Percentiles rank a stretch among this genome's conserved stretches.
phyloP scores from a whole-genome alignment of 2,797 vertebrate species.

The Prunella strophiata region DNA sequence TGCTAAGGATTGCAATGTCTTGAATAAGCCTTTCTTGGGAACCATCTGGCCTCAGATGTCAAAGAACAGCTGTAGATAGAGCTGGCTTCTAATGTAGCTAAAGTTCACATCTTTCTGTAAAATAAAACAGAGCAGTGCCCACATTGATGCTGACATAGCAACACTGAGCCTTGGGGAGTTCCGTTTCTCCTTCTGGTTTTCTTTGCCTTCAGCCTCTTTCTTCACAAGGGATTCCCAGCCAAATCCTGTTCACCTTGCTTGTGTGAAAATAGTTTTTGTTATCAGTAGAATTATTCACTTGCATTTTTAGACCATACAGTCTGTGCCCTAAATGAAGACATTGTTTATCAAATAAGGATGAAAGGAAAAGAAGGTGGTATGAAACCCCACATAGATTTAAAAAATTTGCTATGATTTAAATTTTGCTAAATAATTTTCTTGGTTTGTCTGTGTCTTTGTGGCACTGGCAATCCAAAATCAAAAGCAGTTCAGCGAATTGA shows the following conservation, averaged over 20 bases:
- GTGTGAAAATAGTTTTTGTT: neutral
- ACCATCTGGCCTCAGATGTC: slow-evolving; percentile 53
- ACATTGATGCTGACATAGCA: neutral
- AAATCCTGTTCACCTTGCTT: slow-evolving; percentile 7
- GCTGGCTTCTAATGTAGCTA: slow-evolving; percentile 10
- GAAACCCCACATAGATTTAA: neutral
- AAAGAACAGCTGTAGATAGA: slow-evolving; percentile 58
- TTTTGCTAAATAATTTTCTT: neutral
- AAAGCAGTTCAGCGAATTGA: neutral
- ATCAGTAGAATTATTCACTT: neutral
- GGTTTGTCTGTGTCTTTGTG: neutral
- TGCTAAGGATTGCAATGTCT: neutral
- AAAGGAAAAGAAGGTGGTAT: neutral
- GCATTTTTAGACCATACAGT: neutral
- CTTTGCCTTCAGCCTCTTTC: neutral
- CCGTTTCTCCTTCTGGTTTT: neutral
- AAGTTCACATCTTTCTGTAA: neutral
- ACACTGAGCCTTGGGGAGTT: neutral
- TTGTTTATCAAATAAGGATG: neutral
- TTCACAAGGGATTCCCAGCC: neutral
- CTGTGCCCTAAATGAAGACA: neutral
- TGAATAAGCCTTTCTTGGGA: slow-evolving; percentile 27
- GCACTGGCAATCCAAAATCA: neutral
- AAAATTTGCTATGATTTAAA: neutral
- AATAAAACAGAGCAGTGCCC: neutral